These are phyloP conservation scores for Fregata magnificens DNA, from an alignment of 2,113 vertebrate species.

Conservation along the genomic window DNA sequence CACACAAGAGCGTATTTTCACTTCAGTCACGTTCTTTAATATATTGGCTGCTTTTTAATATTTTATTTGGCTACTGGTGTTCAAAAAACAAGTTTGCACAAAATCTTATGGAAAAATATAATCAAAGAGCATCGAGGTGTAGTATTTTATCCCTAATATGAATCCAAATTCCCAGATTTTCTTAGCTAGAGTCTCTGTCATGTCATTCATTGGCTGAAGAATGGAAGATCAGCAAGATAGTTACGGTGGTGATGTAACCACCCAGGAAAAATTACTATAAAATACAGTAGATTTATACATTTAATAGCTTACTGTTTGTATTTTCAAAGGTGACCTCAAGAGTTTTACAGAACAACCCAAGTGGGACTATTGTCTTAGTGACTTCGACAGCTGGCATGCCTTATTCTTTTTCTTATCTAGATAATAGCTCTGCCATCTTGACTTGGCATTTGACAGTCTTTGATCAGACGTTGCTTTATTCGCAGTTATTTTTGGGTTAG, in stretches of 20 bases:
- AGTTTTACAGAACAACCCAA: background rate
- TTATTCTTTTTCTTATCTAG: background rate
- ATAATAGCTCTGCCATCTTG: background rate
- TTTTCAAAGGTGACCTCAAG: background rate
- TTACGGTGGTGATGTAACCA: background rate
- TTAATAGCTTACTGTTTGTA: background rate
- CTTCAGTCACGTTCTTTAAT: background rate
- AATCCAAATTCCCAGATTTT: background rate
- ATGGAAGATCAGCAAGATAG: background rate
- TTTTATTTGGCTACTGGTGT: background rate
- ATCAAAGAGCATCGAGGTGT: rapidly evolving
- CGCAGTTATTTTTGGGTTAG: background rate
- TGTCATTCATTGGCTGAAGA: background rate
- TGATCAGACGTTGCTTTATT: background rate
- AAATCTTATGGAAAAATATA: background rate
- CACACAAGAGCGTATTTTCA: background rate
- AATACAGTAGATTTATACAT: background rate
- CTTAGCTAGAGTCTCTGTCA: background rate
- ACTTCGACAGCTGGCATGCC: background rate
- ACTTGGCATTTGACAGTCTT: background rate
- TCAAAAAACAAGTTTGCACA: background rate
- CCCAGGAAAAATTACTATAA: background rate
- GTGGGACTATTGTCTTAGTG: background rate
- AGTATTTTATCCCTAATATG: background rate
- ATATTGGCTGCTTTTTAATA: background rate